Conservation (phyloP, 2,797 vertebrate species). For the Limosa lapponica region DNA sequence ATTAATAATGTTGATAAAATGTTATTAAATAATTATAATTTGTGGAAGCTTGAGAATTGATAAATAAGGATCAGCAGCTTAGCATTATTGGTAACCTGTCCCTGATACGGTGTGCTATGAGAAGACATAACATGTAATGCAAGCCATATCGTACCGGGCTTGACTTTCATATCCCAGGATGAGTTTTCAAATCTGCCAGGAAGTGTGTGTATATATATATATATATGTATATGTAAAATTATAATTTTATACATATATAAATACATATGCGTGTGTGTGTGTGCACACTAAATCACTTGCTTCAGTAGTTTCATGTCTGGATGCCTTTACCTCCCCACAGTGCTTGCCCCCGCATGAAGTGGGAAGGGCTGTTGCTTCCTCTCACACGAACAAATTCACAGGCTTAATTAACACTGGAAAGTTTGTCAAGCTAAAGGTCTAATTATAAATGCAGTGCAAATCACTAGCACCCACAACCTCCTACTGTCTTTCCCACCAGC, state of each 20-base stretch:
- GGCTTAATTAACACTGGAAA: background rate
- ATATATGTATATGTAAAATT: background rate
- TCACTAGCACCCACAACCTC: background rate
- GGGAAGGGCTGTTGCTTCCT: background rate
- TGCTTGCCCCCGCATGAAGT: background rate
- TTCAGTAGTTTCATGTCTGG: background rate
- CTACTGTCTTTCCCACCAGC: background rate
- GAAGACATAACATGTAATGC: background rate
- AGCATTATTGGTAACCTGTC: background rate
- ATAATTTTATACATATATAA: background rate
- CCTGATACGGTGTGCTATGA: background rate
- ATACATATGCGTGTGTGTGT: rapidly evolving
- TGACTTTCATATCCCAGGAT: background rate
- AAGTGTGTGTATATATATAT: background rate
- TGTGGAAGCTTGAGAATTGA: background rate
- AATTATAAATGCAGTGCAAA: background rate
- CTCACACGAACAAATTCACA: background rate
- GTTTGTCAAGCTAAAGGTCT: background rate
- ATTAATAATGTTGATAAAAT: background rate
- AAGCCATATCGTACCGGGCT: background rate
- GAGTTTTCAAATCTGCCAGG: background rate
- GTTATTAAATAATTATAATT: background rate
- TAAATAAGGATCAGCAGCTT: background rate
- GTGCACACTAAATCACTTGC: background rate
- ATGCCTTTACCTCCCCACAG: background rate